Conservation (phyloP, 2,797 vertebrate genomes). For the Mareca penelope region DNA sequence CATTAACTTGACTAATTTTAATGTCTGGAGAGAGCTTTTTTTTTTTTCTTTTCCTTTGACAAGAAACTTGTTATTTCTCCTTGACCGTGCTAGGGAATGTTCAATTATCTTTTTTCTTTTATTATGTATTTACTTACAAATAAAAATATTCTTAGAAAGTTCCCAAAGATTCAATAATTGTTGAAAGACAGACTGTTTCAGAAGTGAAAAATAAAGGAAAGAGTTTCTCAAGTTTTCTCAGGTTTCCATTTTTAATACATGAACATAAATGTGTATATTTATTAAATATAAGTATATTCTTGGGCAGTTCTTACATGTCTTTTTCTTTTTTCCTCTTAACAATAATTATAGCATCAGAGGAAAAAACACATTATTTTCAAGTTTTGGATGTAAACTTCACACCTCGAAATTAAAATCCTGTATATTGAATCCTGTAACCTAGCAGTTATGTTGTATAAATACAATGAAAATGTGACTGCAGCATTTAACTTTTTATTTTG, state of each 20-base stretch:
- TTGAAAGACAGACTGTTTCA: neutral
- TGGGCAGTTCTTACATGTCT: neutral
- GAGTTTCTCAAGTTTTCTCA: neutral
- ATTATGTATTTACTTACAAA: neutral
- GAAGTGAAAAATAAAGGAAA: neutral
- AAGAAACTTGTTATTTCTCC: neutral
- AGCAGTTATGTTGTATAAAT: neutral
- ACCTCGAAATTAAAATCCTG: neutral
- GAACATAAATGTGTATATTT: neutral
- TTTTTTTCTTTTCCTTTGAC: neutral
- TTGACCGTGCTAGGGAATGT: neutral
- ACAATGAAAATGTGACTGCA: neutral
- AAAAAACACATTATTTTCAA: neutral
- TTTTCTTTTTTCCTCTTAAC: neutral
- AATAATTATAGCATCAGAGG: neutral
- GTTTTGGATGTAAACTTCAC: neutral
- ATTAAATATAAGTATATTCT: neutral
- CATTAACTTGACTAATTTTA: neutral
- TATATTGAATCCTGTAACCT: neutral
- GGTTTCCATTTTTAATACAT: neutral
- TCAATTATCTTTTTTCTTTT: neutral
- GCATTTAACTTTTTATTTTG: neutral
- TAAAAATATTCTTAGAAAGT: neutral
- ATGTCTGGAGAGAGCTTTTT: neutral
- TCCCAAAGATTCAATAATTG: neutral